These are phyloP conservation scores for Pheucticus melanocephalus DNA, from an alignment of 2,113 vertebrate species.

Conservation along the genomic window DNA sequence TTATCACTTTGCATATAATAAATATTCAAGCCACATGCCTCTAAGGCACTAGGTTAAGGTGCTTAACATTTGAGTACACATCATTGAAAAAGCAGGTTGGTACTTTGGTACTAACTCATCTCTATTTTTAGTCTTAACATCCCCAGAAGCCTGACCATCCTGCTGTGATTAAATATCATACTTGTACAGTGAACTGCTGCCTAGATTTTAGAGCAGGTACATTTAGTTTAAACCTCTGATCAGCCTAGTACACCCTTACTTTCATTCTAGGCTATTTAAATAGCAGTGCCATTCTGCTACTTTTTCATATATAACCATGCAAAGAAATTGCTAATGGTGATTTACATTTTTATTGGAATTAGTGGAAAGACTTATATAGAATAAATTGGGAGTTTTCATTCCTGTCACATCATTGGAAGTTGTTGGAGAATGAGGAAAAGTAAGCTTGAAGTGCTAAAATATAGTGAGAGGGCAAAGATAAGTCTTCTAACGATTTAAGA, in stretches of 20 bases:
- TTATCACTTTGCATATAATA: neutral
- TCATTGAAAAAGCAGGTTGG: neutral
- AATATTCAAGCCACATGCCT: neutral
- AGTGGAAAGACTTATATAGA: neutral
- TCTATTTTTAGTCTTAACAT: slow-evolving; percentile 49
- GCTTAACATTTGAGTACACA: slow-evolving; percentile 8
- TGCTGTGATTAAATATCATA: slow-evolving; percentile 50
- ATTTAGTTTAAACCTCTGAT: slow-evolving; percentile 6
- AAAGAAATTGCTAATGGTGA: slow-evolving; percentile 3
- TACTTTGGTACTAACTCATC: slow-evolving; percentile 4
- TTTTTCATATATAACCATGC: slow-evolving; percentile 10
- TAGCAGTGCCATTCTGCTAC: neutral
- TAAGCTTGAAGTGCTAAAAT: neutral
- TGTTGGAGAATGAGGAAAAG: neutral
- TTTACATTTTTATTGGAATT: slow-evolving; percentile 57
- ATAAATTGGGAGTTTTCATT: slow-evolving; percentile 11
- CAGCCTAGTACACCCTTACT: neutral
- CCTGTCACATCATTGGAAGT: neutral
- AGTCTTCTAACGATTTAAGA: neutral
- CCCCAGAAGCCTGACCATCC: slow-evolving; percentile 15
- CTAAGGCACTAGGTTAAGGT: neutral
- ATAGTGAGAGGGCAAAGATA: neutral
- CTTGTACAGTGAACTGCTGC: slow-evolving; percentile 1
- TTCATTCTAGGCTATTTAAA: slow-evolving; percentile 12
- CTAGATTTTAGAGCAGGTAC: slow-evolving; percentile 5